Evolutionary conservation across 2,797 vertebrate species (phyloP), one percentile per base, ranked within the genome.

Genomic region (Sternotherus odoratus): DNA sequence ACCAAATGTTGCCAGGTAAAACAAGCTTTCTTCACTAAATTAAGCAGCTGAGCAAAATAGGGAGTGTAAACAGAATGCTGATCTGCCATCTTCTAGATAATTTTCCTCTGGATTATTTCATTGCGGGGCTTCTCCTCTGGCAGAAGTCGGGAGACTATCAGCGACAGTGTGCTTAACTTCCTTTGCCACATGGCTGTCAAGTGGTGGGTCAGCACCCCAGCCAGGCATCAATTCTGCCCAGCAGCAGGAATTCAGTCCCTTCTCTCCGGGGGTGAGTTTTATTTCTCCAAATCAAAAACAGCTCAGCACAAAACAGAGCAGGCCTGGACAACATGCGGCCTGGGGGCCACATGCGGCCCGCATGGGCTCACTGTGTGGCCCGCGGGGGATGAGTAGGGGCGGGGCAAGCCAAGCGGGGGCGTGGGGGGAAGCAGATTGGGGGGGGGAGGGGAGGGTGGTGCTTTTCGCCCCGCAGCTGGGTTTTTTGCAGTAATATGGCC

Each of bases 21-120:
- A 81, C 66, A 60, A 0, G 51, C 49, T 75, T 0, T 0, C 51
- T 56, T 48, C 24, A 48, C 87, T 54, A 48, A 30, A 24, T 60
- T 60, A 7, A 74, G 66, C 57, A 74, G 46, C 57, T 13, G 15
- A 78, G 86, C 33, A 60, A 82, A 85, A n/a, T 0, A 2, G 50
- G 23, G 1, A 8, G 12, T 28, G 69, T 69, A 7, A 46, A 53
- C 54, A 60, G 21, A 6, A 43, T 79, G 54, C 50, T 87, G 28
- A 72, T 43, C 54, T 17, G 1, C 12, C 85, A 56, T 5, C 30
- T 1, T 21, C 10, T 16, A 60, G 49, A 21, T 53, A 63, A 30
- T 28, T 85, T 86, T 33, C 91, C 28, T 60, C 26, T 24, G 26
- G 13, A 24, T 82, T 82, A 80, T 10, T 79, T 28, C 16, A 53